Evolutionary conservation across 2,888 invertebrate genomes (phyloP).

Genomic region (Lasioglossum oenotherae): DNA sequence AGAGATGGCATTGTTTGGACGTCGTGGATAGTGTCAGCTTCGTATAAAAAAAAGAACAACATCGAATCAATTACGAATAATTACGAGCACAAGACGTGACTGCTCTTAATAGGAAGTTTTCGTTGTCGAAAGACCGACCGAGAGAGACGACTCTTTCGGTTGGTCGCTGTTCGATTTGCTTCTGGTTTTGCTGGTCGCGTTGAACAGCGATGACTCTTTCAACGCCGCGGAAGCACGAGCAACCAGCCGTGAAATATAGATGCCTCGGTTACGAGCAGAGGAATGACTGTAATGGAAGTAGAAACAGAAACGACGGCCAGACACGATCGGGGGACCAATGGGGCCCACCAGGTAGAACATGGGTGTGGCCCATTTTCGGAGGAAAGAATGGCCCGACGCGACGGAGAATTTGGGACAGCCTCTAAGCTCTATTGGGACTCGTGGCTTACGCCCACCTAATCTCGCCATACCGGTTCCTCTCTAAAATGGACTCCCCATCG

Average conservation of each 20-base stretch:
- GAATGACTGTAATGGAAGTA: constrained; percentile 72
- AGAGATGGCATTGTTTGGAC: background rate
- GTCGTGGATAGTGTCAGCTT: background rate
- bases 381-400: constrained; percentile 39
- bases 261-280: constrained; percentile 51
- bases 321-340: constrained; percentile 28
- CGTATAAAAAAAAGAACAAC: background rate
- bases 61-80: background rate
- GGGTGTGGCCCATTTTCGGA: constrained; percentile 50
- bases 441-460: constrained; percentile 45
- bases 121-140: background rate
- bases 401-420: constrained; percentile 63
- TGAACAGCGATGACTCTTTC: constrained; percentile 44
- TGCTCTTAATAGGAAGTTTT: background rate
- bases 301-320: constrained; percentile 70
- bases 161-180: background rate
- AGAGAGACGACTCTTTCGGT: background rate
- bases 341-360: constrained; percentile 40
- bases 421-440: constrained; percentile 46
- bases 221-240: constrained; percentile 51
- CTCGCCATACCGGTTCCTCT: constrained; percentile 33
- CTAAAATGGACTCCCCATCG: background rate
- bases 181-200: background rate
- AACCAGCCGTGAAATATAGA: constrained; percentile 59
- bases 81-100: background rate